These are phyloP conservation scores for Erebia aethiops DNA, from an alignment of 2,888 invertebrate species.

Conservation along the genomic window DNA sequence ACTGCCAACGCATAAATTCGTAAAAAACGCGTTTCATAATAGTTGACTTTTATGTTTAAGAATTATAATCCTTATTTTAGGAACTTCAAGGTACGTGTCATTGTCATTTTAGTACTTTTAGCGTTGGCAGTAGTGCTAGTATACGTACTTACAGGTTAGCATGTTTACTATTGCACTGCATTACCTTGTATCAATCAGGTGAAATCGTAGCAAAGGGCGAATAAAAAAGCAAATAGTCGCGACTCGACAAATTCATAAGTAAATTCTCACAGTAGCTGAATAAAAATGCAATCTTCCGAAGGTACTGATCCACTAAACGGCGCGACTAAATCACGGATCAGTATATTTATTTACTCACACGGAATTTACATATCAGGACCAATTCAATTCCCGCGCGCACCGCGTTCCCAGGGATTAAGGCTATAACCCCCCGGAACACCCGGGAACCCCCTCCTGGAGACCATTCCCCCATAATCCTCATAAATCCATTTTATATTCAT, in stretches of 20 bases:
- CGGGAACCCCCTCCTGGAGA: slow-evolving; percentile 50
- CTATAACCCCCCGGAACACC: slow-evolving; percentile 48
- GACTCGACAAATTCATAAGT: background rate
- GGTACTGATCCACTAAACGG: slow-evolving; percentile 61
- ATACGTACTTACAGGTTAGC: too few relatives aligned
- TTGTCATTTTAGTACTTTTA: too few relatives aligned
- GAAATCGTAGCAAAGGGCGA: background rate
- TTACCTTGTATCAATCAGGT: background rate
- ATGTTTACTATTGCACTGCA: too few relatives aligned
- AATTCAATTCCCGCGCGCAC: slow-evolving; percentile 76
- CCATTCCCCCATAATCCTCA: slow-evolving; percentile 74
- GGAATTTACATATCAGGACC: slow-evolving; percentile 79
- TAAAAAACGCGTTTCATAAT: too few relatives aligned
- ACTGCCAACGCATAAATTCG: too few relatives aligned
- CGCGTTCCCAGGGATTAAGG: slow-evolving; percentile 76
- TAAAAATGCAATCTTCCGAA: slow-evolving; percentile 42
- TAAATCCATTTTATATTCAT: slow-evolving; percentile 82
- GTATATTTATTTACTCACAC: slow-evolving; percentile 78
- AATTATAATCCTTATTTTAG: too few relatives aligned
- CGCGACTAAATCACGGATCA: slow-evolving; percentile 71
- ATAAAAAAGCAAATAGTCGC: slow-evolving; percentile 10
- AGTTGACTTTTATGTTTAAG: too few relatives aligned
- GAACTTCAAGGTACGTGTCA: too few relatives aligned
- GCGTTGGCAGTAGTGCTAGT: too few relatives aligned
- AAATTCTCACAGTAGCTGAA: slow-evolving; percentile 7